A percentile compares a stretch with the other conserved stretches of the same genome.
Evolutionary conservation across 1,140 invertebrate genomes (phyloP).

Genomic region (Drosophila trapezifrons): DNA sequence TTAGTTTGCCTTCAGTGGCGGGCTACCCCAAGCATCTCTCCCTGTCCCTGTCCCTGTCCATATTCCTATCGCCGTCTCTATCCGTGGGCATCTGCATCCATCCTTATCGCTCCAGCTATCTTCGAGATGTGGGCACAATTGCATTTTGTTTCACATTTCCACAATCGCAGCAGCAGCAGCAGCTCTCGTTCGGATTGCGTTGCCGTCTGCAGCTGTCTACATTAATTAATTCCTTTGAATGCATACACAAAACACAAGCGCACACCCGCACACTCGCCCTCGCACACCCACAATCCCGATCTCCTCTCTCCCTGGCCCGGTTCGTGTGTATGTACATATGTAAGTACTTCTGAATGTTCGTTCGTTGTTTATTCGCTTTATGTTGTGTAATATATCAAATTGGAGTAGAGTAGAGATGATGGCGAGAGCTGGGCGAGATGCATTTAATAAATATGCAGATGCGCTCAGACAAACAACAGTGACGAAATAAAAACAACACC

Average conservation of each 20-base stretch:
- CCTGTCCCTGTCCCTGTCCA: slow-evolving; percentile 1
- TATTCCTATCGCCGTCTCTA: slow-evolving; percentile 6
- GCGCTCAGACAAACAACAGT: slow-evolving; percentile 17
- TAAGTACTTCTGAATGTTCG: slow-evolving; percentile 32
- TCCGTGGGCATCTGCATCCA: slow-evolving; percentile 6
- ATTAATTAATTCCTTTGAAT: slow-evolving; percentile 74
- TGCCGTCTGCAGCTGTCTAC: slow-evolving; percentile 59
- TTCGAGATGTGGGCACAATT: slow-evolving; percentile 49
- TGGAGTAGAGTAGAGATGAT: slow-evolving; percentile 40
- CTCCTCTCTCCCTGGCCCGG: slow-evolving; percentile 9
- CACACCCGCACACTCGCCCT: slow-evolving; percentile 16
- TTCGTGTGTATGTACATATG: slow-evolving; percentile 33
- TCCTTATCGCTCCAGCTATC: slow-evolving; percentile 36
- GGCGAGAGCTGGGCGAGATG: slow-evolving; percentile 45
- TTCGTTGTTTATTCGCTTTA: slow-evolving; percentile 46
- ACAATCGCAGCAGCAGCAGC: slow-evolving; percentile 31
- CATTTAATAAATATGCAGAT: slow-evolving; percentile 66
- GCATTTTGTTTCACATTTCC: slow-evolving; percentile 57
- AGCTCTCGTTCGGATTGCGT: slow-evolving; percentile 35
- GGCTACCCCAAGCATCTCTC: slow-evolving; percentile 30
- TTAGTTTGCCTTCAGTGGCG: slow-evolving; percentile 46
- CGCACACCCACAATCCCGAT: slow-evolving; percentile 22
- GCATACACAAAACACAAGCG: slow-evolving; percentile 40
- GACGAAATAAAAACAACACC: slow-evolving; percentile 20
- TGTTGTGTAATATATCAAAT: slow-evolving; percentile 62